These are phyloP conservation scores for Botia almorhae DNA, from an alignment of 2,797 vertebrate genomes.

Conservation along the genomic window DNA sequence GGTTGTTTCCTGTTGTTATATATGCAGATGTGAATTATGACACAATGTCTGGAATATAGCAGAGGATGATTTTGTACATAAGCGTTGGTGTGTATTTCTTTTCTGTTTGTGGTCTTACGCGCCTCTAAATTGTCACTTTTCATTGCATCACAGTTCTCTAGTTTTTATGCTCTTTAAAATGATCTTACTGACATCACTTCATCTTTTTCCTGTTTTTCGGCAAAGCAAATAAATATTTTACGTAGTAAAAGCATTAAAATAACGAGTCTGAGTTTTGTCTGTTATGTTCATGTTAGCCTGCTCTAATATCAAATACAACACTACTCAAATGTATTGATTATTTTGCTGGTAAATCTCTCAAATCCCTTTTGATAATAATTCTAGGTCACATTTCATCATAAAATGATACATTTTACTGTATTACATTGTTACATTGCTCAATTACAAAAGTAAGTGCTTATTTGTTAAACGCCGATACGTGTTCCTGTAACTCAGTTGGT, in stretches of 20 bases:
- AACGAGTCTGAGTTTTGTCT: too few relatives aligned
- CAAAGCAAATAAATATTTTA: slow-evolving; percentile 80
- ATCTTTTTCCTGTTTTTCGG: slow-evolving; percentile 59
- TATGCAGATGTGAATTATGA: not conserved
- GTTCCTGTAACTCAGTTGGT: too few relatives aligned
- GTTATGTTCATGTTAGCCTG: not conserved
- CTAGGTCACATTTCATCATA: too few relatives aligned
- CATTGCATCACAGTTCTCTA: slow-evolving; percentile 37
- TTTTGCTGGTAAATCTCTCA: too few relatives aligned
- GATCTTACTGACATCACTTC: slow-evolving; percentile 41
- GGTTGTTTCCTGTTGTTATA: slow-evolving; percentile 2
- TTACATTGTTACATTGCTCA: too few relatives aligned
- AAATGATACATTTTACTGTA: too few relatives aligned
- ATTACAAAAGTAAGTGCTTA: too few relatives aligned
- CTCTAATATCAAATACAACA: not conserved
- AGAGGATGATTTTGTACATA: not conserved
- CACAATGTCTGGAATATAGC: not conserved
- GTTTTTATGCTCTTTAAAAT: slow-evolving; percentile 23
- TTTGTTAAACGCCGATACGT: too few relatives aligned
- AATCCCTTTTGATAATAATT: too few relatives aligned
- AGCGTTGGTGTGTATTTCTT: slow-evolving; percentile 16
- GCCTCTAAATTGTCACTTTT: slow-evolving; percentile 29
- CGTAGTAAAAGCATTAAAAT: slow-evolving; percentile 58
- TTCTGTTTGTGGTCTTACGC: slow-evolving; percentile 32
- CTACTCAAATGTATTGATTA: not conserved